Evolutionary conservation across 2,888 invertebrate genomes (phyloP).

Genomic region (Blastobasis adustella): DNA sequence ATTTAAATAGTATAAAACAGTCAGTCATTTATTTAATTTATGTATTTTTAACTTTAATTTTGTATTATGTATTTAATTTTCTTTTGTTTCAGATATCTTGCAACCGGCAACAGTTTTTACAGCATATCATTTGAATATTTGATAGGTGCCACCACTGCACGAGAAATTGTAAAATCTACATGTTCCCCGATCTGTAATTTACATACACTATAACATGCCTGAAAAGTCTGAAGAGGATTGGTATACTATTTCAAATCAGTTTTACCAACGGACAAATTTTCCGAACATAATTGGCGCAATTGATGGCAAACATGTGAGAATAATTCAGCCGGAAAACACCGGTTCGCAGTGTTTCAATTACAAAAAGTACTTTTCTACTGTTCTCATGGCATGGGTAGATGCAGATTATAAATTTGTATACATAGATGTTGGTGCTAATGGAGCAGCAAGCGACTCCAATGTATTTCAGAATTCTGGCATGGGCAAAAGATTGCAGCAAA

Average conservation of each 20-base stretch:
- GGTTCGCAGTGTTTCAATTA: slow-evolving; percentile 15
- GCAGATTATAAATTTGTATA: too few relatives aligned
- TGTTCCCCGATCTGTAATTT: slow-evolving; percentile 5
- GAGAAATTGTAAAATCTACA: slow-evolving; percentile 8
- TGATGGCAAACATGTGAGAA: slow-evolving; percentile 17
- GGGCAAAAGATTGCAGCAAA: slow-evolving; percentile 14
- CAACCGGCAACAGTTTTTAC: slow-evolving; percentile 3
- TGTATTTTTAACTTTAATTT: neutral
- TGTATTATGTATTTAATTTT: too few relatives aligned
- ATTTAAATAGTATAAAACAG: slow-evolving; percentile 1
- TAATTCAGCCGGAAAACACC: slow-evolving; percentile 12
- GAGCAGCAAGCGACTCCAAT: slow-evolving; percentile 19
- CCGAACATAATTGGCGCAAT: slow-evolving; percentile 17
- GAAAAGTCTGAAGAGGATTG: slow-evolving; percentile 1
- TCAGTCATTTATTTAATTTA: slow-evolving; percentile 2
- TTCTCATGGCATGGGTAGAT: slow-evolving; percentile 14
- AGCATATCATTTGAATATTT: slow-evolving; percentile 6
- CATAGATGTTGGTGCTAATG: slow-evolving; percentile 13
- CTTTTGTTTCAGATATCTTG: slow-evolving; percentile 6
- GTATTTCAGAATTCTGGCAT: slow-evolving; percentile 23
- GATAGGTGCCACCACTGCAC: slow-evolving; percentile 5
- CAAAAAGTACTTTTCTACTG: slow-evolving; percentile 14
- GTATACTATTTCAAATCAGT: slow-evolving; percentile 1
- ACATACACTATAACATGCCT: slow-evolving; percentile 5
- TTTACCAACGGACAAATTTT: slow-evolving; percentile 14